Conservation (phyloP, 2,113 vertebrate species). For the Brachirus orientalis region DNA sequence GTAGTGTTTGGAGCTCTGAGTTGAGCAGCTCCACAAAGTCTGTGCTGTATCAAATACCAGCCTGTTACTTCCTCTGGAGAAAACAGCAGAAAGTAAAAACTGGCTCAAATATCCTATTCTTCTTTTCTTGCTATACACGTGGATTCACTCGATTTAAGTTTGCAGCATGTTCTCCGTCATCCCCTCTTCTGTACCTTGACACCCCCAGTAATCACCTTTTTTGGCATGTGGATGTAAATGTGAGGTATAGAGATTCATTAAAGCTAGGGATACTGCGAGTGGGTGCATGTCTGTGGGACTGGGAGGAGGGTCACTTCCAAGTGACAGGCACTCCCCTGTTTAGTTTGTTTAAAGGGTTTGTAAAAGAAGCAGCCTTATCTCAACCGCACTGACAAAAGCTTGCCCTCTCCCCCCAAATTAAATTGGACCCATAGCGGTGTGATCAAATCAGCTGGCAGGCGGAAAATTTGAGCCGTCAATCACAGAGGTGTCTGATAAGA, state of each 20-base stretch:
- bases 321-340: conserved; percentile 79
- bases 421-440: conserved; percentile 82
- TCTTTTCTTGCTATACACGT: conserved; percentile 6
- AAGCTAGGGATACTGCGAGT: conserved; percentile 43
- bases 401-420: conserved; percentile 84
- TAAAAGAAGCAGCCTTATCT: conserved; percentile 85
- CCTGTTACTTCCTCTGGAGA: conserved; percentile 22
- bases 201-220: conserved; percentile 32
- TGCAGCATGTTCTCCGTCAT: conserved; percentile 12
- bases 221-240: conserved; percentile 68
- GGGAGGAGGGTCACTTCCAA: conserved; percentile 71
- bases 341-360: conserved; percentile 85
- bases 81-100: conserved; percentile 23
- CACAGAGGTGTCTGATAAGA: conserved; percentile 82
- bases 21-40: conserved; percentile 11
- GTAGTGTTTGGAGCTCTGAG: conserved; percentile 48
- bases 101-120: background rate
- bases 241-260: conserved; percentile 69
- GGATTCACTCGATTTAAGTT: conserved; percentile 9
- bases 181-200: conserved; percentile 25
- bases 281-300: conserved; percentile 34
- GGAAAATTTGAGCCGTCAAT: conserved; percentile 84
- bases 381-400: conserved; percentile 82
- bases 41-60: conserved; percentile 25
- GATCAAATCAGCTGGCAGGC: conserved; percentile 85